Conservation (phyloP, 2,888 invertebrate species). For the Eupithecia abbreviata region DNA sequence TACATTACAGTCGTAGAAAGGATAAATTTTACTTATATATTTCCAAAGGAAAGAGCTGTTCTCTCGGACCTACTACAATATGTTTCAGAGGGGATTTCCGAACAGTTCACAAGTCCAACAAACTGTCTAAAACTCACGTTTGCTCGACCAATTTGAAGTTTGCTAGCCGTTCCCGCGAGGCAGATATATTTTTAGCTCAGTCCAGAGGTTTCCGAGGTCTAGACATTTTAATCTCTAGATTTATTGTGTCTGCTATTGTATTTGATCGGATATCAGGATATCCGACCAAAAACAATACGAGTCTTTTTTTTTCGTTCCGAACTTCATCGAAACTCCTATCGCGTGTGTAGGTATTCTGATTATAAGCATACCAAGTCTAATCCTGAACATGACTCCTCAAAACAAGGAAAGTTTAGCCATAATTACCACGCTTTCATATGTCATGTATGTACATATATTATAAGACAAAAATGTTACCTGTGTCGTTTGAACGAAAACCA, state of each 20-base stretch:
- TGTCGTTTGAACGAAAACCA: too few relatives aligned
- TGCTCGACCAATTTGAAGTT: conserved; percentile 1
- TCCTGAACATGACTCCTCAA: too few relatives aligned
- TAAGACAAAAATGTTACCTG: too few relatives aligned
- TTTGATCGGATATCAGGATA: too few relatives aligned
- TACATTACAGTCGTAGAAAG: too few relatives aligned
- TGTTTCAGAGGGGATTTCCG: neutral
- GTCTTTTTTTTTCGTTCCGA: neutral
- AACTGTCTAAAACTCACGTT: conserved; percentile 6
- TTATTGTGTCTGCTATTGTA: too few relatives aligned
- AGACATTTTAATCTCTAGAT: neutral
- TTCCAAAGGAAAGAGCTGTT: neutral
- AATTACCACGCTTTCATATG: too few relatives aligned
- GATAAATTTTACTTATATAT: too few relatives aligned
- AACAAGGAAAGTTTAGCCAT: too few relatives aligned
- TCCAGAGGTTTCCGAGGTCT: neutral
- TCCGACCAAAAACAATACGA: neutral
- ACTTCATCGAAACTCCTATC: neutral
- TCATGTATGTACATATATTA: too few relatives aligned
- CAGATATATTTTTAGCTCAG: neutral
- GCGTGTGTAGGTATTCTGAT: neutral
- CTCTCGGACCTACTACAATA: neutral
- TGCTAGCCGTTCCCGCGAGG: neutral
- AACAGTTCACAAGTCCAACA: conserved; percentile 1
- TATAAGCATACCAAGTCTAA: too few relatives aligned